These are phyloP conservation scores for Pyrrhia umbra DNA, from an alignment of 2,888 invertebrate species.

Conservation along the genomic window DNA sequence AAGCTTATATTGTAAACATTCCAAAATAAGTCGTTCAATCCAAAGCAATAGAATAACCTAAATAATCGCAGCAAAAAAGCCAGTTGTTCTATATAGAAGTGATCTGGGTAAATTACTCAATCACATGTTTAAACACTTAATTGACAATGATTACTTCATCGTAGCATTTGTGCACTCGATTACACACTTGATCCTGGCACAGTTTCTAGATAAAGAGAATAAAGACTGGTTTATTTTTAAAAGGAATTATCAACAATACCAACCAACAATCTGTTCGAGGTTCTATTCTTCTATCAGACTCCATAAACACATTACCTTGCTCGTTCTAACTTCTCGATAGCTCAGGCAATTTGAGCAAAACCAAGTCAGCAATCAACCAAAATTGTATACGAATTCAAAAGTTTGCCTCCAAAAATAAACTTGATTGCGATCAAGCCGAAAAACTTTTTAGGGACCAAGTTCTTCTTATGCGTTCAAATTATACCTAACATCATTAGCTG, in stretches of 20 bases:
- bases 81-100: conserved; percentile 30
- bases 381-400: neutral
- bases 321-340: too few species aligned
- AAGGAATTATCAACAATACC: neutral
- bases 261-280: neutral
- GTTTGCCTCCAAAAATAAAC: conserved; percentile 9
- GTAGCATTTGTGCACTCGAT: conserved; percentile 28
- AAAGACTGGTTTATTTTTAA: neutral
- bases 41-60: conserved; percentile 33
- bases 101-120: conserved; percentile 36
- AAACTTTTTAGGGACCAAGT: conserved; percentile 1
- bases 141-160: conserved; percentile 49
- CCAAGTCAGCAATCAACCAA: conserved; percentile 3
- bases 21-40: conserved; percentile 5
- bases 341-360: conserved; percentile 3
- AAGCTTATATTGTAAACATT: conserved; percentile 13
- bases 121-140: conserved; percentile 29
- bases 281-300: neutral
- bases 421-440: conserved; percentile 7
- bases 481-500: conserved; percentile 22
- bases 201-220: conserved; percentile 28
- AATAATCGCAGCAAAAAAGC: conserved; percentile 8
- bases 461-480: conserved; percentile 19
- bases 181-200: conserved; percentile 16
- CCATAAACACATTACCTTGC: too few species aligned